Evolutionary conservation across 2,888 invertebrate species (phyloP), one percentile per base, ranked within the genome.

Genomic region (Cephus pulcher): DNA sequence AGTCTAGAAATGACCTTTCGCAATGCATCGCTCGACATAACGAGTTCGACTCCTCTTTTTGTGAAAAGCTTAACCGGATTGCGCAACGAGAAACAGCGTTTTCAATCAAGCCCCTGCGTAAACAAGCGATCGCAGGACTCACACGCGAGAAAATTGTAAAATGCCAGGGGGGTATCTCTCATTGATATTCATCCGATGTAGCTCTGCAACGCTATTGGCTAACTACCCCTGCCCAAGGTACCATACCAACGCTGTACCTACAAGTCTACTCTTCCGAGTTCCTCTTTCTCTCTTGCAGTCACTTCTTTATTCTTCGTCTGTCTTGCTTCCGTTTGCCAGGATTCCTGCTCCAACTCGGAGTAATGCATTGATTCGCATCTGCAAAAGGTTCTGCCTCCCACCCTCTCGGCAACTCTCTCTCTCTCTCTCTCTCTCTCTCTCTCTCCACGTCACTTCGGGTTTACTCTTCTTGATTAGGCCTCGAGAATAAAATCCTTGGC

Each of bases 391-490:
- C 86, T 82, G 86, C 84, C 87, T 85, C 85, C 85, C 84, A 81
- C 79, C 80, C 82, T 79, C 77, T 79, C 68, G 37, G 15, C 37
- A 37, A 1, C 71, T 83, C 78, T 83, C 76, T 80, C 82, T 81
- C 82, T 83, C 76, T 80, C 71, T 83, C 78, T 83, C 76, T 80
- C 71, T 83, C 78, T 83, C 76, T 80, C 71, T 83, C 78, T 83
- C 78, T 80, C 82, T 81, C 82, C 85, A 30, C 88, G 86, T 87
- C 88, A 87, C 88, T 86, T 85, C 82, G 85, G 85, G 90, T 90
- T 90, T 91, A 90, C 91, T 90, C 87, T 90, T 89, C 90, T 89
- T 90, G 91, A 91, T 91, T 91, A 91, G 90, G 90, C 89, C 87
- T 87, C 83, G 84, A 85, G 86, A 87, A 87, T 87, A 87, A 88